Conservation (phyloP, 2,113 vertebrate species). For the Xiphophorus maculatus region DNA sequence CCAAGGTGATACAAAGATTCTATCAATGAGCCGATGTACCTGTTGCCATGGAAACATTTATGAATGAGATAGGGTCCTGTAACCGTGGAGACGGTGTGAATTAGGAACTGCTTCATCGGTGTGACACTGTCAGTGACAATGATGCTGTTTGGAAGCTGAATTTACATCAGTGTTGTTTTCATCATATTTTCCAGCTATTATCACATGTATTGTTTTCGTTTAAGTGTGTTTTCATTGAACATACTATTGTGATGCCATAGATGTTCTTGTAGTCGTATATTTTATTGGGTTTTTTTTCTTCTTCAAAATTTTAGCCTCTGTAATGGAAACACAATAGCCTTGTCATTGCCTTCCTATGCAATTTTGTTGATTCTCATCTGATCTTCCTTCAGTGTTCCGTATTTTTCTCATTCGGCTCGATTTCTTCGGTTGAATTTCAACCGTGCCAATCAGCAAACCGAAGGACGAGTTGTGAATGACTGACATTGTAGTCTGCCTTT, state of each 20-base stretch:
- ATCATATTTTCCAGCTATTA: neutral
- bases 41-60: conserved; percentile 89
- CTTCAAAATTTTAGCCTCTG: no score
- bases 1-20: conserved; percentile 80
- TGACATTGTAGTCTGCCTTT: no score
- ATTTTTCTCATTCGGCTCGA: no score
- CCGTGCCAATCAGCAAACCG: no score
- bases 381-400: no score
- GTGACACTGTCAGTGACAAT: conserved; percentile 72
- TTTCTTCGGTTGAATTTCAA: no score
- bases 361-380: no score
- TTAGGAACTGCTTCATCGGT: conserved; percentile 84
- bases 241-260: neutral
- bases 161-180: conserved; percentile 8
- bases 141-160: conserved; percentile 56
- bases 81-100: conserved; percentile 89
- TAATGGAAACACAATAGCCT: no score
- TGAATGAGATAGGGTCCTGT: conserved; percentile 89
- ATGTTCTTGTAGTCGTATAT: no score
- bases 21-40: conserved; percentile 88
- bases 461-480: no score
- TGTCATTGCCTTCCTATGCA: no score
- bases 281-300: no score
- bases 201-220: neutral
- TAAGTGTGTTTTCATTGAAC: neutral